These are phyloP conservation scores for Champsocephalus esox DNA, from an alignment of 2,797 vertebrate species.

Conservation along the genomic window DNA sequence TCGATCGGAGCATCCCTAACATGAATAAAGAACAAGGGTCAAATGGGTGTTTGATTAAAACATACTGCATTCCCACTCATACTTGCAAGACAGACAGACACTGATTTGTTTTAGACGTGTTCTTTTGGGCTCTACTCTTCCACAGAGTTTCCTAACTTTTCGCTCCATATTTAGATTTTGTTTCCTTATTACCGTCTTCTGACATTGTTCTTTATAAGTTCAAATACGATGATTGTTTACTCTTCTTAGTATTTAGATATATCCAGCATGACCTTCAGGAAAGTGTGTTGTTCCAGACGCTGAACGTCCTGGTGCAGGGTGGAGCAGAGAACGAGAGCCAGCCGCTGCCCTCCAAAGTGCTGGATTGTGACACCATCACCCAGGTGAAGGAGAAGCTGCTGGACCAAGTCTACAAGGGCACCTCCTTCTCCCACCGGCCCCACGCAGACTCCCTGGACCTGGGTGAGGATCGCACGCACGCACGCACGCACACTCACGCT, in stretches of 20 bases:
- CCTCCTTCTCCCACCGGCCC: conserved; percentile 92
- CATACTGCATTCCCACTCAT: no score
- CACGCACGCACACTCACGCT: not conserved
- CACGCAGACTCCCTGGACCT: conserved; percentile 92
- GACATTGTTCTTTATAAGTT: no score
- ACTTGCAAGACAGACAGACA: no score
- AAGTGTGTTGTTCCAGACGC: conserved; percentile 79
- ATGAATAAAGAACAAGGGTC: no score
- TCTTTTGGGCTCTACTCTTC: no score
- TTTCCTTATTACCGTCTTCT: no score
- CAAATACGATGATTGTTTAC: no score
- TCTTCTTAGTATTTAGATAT: not conserved
- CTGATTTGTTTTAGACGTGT: no score
- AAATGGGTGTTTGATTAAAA: no score
- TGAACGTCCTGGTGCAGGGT: conserved; percentile 90
- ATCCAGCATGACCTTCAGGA: not conserved
- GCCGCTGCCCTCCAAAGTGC: conserved; percentile 90
- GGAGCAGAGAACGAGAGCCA: conserved; percentile 87
- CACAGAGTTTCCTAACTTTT: no score
- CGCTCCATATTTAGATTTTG: no score
- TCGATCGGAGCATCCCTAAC: no score
- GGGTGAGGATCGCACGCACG: conserved; percentile 83
- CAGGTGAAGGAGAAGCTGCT: conserved; percentile 99
- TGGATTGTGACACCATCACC: conserved; percentile 96
- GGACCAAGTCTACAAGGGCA: conserved; percentile 95